Evolutionary conservation across 2,113 vertebrate species (phyloP).

Genomic region (Orcinus orca): DNA sequence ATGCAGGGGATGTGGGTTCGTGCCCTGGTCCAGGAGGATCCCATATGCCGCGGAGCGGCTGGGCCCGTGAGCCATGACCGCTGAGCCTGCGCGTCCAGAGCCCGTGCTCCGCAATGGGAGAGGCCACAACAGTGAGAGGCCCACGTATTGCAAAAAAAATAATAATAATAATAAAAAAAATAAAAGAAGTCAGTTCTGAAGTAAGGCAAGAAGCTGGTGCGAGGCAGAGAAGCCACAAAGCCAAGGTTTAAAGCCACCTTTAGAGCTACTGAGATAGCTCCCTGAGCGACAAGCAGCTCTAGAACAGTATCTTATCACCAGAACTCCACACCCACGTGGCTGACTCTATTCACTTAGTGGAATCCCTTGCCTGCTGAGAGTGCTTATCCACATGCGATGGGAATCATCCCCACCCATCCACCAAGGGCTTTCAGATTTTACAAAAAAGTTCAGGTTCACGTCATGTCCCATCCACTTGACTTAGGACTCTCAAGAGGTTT

Average conservation of each 20-base stretch:
- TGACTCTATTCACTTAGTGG: not conserved
- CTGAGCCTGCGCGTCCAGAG: no score
- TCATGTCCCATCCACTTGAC: not conserved
- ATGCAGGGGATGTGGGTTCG: no score
- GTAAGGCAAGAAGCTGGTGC: not conserved
- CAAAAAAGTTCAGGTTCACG: not conserved
- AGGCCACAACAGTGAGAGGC: no score
- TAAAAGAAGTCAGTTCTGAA: not conserved
- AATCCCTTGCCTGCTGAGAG: not conserved
- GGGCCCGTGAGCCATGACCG: no score
- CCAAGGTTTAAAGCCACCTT: not conserved
- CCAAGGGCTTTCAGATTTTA: not conserved
- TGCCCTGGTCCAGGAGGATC: no score
- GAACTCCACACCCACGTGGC: not conserved
- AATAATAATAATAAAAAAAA: no score
- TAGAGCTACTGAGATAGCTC: not conserved
- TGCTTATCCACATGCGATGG: not conserved
- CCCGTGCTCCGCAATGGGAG: no score
- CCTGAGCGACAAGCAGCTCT: not conserved
- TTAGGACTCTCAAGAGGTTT: not conserved
- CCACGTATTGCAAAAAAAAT: fast-evolving
- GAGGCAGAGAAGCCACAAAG: not conserved
- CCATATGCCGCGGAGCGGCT: no score
- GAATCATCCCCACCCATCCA: not conserved
- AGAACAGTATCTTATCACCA: not conserved